These are phyloP conservation scores for Belgica antarctica DNA, from an alignment of 2,888 invertebrate genomes.

Conservation along the genomic window DNA sequence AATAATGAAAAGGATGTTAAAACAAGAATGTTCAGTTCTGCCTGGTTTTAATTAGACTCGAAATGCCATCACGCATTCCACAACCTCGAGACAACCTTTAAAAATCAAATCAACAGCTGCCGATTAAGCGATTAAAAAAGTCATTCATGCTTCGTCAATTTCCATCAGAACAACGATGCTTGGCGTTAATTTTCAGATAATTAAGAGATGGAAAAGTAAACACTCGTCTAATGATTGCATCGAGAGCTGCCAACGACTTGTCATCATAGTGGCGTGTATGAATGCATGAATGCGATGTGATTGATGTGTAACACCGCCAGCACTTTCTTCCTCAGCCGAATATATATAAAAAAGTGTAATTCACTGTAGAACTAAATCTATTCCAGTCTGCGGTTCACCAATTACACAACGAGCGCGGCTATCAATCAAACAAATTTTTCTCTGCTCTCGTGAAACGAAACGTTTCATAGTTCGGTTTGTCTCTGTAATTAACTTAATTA, in stretches of 20 bases:
- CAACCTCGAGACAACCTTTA: no score
- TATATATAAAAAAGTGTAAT: neutral
- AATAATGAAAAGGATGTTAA: no score
- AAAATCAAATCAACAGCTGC: no score
- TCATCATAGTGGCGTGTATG: neutral
- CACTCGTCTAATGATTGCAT: constrained; percentile 8
- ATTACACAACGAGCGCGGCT: constrained; percentile 31
- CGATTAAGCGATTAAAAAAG: no score
- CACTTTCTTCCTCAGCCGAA: neutral
- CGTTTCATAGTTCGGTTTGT: neutral
- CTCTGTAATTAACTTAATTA: constrained; percentile 29
- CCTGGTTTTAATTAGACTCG: no score
- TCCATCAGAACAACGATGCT: no score
- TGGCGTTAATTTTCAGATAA: no score
- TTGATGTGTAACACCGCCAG: constrained; percentile 36
- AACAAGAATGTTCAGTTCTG: no score
- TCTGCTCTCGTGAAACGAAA: no score
- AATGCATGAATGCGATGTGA: constrained; percentile 30
- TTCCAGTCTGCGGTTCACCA: constrained; percentile 36
- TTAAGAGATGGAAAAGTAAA: constrained; percentile 19
- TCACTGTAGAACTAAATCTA: constrained; percentile 5
- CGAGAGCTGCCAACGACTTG: constrained; percentile 24
- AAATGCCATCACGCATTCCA: no score
- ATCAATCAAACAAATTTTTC: constrained; percentile 40
- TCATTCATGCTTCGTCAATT: constrained; percentile 20